Conservation (phyloP, 2,888 invertebrate species). For the Leptothorax acervorum region DNA sequence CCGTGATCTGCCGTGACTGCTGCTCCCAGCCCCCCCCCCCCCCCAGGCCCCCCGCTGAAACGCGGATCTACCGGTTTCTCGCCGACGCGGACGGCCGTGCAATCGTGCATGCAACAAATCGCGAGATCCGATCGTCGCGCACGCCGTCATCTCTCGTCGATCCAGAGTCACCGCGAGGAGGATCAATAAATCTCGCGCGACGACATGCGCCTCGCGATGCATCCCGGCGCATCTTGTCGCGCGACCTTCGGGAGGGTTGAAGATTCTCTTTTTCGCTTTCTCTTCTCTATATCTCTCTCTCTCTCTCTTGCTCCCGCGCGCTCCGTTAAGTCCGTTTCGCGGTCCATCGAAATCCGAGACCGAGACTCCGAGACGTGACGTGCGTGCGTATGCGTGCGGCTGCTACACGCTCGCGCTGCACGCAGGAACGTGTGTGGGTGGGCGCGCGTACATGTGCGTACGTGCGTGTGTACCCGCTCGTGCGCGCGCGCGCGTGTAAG, state of each 20-base stretch:
- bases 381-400: neutral
- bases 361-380: neutral
- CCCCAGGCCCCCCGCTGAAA: neutral
- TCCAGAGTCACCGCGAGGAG: constrained; percentile 21
- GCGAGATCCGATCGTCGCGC: constrained; percentile 7
- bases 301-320: neutral
- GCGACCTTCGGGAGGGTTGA: constrained; percentile 36
- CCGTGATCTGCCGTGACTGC: too few species aligned
- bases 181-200: constrained; percentile 71
- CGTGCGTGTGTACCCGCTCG: too few species aligned
- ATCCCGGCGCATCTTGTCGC: neutral
- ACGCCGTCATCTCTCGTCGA: constrained; percentile 8
- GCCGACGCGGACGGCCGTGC: neutral
- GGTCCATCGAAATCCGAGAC: constrained; percentile 40
- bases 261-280: constrained; percentile 56
- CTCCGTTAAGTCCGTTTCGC: constrained; percentile 8
- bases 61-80: constrained; percentile 2
- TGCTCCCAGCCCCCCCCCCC: neutral
- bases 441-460: neutral
- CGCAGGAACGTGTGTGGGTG: neutral
- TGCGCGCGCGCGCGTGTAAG: neutral
- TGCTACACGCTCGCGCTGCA: neutral
- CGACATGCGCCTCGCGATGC: constrained; percentile 10
- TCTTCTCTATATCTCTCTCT: neutral
- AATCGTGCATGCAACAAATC: neutral